Base-by-base conservation (phyloP, 2,888 invertebrate genomes). In the Caenorhabditis afra region DNA sequence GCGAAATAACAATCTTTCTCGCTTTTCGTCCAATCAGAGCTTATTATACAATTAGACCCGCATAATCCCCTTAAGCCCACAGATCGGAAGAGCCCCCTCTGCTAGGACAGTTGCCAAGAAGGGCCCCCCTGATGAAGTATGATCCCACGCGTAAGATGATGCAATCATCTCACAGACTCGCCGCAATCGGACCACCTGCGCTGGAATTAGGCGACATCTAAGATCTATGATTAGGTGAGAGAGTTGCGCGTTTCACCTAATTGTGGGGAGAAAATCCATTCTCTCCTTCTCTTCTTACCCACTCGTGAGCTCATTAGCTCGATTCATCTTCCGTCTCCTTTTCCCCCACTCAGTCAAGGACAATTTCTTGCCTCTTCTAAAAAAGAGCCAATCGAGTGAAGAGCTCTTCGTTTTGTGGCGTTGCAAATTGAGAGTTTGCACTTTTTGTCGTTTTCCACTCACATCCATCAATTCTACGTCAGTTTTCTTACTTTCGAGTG, bases 171-270 rank as follows among this genome's bases (percentile, higher is more conserved):
- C 45, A n/a, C 20, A 14, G 55, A 62, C 20, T 11, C 22, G 35
- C 37, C 18, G 5, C 20, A 47, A 55, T 14, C 18, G 47, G 49
- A 71, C 71, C 71, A 71, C 55, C 71, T 71, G 71, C 49, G 61
- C 62, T 71, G 45, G 62, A 70, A 70, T 70, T 61, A 61, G 61
- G 52, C 4, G 7, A 47, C 23, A 44, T 47, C 18, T 23, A 44
- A 16, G 10, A 44, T 35, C 22, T 41, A 39, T 71, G 71, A 71
- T 71, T 55, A 55, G 71, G 71, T 71, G 62, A 55, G 62, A 71
- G 18, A 45, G 47, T 70, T 70, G 70, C 61, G 62, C 47, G 3
- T 3, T 5, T 7, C 4, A 7, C 7, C 29, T 29, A 29, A 29
- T 29, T 29, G 29, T 29, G 29, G 29, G 7, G n/a, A n/a, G n/a